Evolutionary conservation across 2,888 invertebrate genomes (phyloP).

Genomic region (Oxyteleia sp.): DNA sequence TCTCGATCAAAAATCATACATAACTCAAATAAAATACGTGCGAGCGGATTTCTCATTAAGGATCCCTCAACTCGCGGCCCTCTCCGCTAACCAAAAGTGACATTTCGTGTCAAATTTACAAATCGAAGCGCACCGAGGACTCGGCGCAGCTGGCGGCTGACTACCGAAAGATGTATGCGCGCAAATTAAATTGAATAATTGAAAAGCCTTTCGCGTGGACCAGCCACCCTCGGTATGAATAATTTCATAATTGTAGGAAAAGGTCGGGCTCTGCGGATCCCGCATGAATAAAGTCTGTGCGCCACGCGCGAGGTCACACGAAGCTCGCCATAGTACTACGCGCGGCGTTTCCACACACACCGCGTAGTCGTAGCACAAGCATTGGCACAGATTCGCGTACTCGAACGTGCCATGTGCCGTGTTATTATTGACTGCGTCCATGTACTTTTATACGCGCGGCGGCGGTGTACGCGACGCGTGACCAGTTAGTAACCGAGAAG

Average conservation of each 20-base stretch:
- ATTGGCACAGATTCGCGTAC: slow-evolving; percentile 44
- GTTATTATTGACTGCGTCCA: slow-evolving; percentile 63
- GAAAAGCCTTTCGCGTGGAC: slow-evolving; percentile 21
- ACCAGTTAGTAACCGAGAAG: slow-evolving; percentile 50
- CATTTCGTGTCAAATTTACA: no score
- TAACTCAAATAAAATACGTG: no score
- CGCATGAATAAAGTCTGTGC: slow-evolving; percentile 53
- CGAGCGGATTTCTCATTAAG: no score
- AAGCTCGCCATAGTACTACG: slow-evolving; percentile 63
- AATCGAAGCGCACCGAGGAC: no score
- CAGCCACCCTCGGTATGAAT: slow-evolving; percentile 41
- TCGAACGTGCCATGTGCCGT: slow-evolving; percentile 57
- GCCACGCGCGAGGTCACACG: slow-evolving; percentile 54
- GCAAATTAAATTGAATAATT: slow-evolving; percentile 53
- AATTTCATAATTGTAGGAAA: slow-evolving; percentile 50
- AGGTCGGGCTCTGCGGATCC: slow-evolving; percentile 32
- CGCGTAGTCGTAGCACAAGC: slow-evolving; percentile 36
- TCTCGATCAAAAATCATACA: no score
- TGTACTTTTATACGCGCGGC: slow-evolving; percentile 38
- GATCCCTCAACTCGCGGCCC: no score
- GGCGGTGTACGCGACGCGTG: slow-evolving; percentile 29
- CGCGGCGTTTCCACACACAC: slow-evolving; percentile 18
- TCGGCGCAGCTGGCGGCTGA: no score
- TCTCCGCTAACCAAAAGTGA: no score
- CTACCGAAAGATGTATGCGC: slow-evolving; percentile 4